Percentiles rank a stretch among this genome's conserved stretches.
phyloP scores from a whole-genome alignment of 2,888 invertebrate genomes.

The Palloptera scutellata region DNA sequence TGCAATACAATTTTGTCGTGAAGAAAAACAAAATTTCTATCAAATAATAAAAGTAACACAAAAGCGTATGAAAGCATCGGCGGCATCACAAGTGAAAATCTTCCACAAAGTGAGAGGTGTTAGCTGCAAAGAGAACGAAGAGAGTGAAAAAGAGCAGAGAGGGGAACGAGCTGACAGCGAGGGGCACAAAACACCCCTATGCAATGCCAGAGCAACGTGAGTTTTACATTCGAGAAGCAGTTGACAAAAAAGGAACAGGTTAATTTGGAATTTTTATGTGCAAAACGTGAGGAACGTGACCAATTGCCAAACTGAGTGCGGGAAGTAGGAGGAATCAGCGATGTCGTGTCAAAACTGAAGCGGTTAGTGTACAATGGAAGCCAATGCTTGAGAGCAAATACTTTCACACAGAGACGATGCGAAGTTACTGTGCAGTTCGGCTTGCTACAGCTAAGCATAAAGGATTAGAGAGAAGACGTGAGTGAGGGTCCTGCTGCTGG shows the following conservation, averaged over 20 bases:
- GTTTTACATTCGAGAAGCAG: too few relatives aligned
- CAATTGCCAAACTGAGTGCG: constrained; percentile 29
- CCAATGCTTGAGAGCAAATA: background rate
- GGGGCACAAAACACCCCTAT: too few relatives aligned
- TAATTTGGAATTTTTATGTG: constrained; percentile 44
- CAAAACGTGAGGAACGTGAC: constrained; percentile 48
- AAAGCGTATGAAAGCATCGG: too few relatives aligned
- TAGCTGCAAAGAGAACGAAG: too few relatives aligned
- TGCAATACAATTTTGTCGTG: background rate
- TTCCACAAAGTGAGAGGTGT: too few relatives aligned
- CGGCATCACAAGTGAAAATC: too few relatives aligned
- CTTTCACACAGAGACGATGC: too few relatives aligned
- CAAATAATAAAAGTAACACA: constrained; percentile 14
- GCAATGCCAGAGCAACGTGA: too few relatives aligned
- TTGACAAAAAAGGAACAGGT: constrained; percentile 22
- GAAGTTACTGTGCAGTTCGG: background rate
- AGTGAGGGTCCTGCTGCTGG: background rate
- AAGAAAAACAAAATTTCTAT: constrained; percentile 7
- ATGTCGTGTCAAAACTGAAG: background rate
- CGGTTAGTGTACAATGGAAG: background rate
- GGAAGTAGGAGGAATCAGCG: background rate
- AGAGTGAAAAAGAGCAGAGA: background rate
- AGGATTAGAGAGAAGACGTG: background rate
- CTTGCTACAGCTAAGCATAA: background rate
- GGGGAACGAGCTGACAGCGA: too few relatives aligned